phyloP scores from a whole-genome alignment of 2,113 vertebrate genomes.

The Nesospiza acunhae region DNA sequence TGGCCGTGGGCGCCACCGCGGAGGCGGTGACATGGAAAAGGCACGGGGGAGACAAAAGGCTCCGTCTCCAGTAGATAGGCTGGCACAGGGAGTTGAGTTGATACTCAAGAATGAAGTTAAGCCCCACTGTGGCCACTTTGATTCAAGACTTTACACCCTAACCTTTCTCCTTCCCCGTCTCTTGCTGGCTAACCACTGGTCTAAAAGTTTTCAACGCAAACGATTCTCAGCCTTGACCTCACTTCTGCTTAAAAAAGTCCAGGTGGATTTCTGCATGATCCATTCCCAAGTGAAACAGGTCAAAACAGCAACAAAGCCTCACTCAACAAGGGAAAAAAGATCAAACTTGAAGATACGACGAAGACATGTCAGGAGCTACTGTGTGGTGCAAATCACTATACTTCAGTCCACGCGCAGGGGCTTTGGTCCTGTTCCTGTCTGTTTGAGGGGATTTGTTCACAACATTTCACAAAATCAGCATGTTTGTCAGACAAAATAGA shows the following conservation, averaged over 20 bases:
- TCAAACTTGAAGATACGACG: neutral
- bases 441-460: neutral
- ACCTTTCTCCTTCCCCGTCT: neutral
- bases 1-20: neutral
- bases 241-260: neutral
- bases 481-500: neutral
- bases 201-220: fast-evolving
- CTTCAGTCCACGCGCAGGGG: fast-evolving
- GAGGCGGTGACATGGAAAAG: fast-evolving
- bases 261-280: neutral
- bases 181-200: neutral
- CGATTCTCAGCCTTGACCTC: neutral
- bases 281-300: neutral
- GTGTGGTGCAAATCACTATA: neutral
- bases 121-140: neutral
- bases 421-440: neutral
- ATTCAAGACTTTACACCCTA: neutral
- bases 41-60: neutral
- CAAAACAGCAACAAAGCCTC: neutral
- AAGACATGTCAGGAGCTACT: neutral
- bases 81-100: fast-evolving
- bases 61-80: fast-evolving
- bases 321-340: neutral
- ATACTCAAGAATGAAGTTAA: fast-evolving
- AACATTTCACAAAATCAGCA: neutral